Base-by-base conservation (phyloP, 2,888 invertebrate genomes). In the Dynastes hyllus region DNA sequence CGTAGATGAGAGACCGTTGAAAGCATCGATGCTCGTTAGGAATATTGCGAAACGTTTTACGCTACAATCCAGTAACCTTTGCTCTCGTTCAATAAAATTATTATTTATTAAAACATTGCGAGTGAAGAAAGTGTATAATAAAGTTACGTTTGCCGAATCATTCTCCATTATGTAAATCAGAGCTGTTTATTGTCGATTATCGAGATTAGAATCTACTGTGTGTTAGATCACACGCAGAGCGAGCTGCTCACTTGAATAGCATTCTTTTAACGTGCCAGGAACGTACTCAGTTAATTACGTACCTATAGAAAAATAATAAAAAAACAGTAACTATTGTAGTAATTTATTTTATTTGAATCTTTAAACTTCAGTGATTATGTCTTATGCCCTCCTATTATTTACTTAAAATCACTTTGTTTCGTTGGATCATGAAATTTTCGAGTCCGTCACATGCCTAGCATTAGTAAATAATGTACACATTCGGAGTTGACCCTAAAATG, bases 131-230 rank as follows among this genome's bases (percentile, higher is more conserved):
- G 11, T 11, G 8, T 45, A 45, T 45, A 45, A 45, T 45, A 45
- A 45, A 8, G 45, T 45, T 45, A 45, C 45, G 11, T 63, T 61
- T 63, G 32, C 63, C 32, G 29, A 63, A 63, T 63, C 32, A 29
- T 63, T 63, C 32, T 27, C 63, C 29, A 63, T 63, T 63, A 63
- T 63, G 63, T 63, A 63, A 63, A 63, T 63, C 32, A 29, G 5
- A 32, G 63, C 29, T 61, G 61, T 63, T 63, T 63, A 29, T 63
- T 63, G 63, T 63, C 29, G 63, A 63, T 63, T 63, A 32, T 29
- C 9, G 63, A 27, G 63, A 63, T 63, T 63, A 29, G 32, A 63
- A 63, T 63, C 63, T 63, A 63, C 45, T 8, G 63, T 13, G 63
- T 32, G 32, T 13, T 63, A 29, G 29, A 32, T 63, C 32, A 13